Base-by-base conservation (phyloP, 2,797 vertebrate genomes). In the Sebastes hubbsi region DNA sequence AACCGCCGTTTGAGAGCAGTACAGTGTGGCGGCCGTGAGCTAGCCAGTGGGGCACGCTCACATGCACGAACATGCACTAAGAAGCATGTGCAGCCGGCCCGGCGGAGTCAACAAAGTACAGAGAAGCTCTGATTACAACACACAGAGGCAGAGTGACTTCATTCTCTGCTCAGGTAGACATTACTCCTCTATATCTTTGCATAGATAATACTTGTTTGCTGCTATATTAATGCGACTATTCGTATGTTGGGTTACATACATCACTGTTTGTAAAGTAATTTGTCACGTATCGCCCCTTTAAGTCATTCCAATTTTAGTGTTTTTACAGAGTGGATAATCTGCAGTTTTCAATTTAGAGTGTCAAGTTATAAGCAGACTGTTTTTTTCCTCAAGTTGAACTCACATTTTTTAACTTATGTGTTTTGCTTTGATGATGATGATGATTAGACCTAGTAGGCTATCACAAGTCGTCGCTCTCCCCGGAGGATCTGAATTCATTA, bases 401-500 rank as follows among this genome's bases (percentile, higher is more conserved):
- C 3, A 16, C 34, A n/a, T 67, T 79, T 65, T 68, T 24, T 54
- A 80, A 69, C 18, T 72, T 65, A 3, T 30, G 30, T 60, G 54
- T 62, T 24, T 64, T 34, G 20, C 69, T 81, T 74, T 79, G 76
- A 77, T 68, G 75, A 52, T 36, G 61, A 81, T 62, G 63, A 52
- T 29, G 62, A 72, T 83, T 79, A 75, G 81, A 84, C 73, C 80
- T 75, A 70, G 54, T 46, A 52, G 38, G 42, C 42, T 49, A 8
- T 60, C 63, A 65, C 69, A 75, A 56, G 27, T 38, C 60, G 59
- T 18, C 72, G 52, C n/a, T 14, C 25, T 72, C 60, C 25, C 18
- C 6, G 22, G 62, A 55, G 5, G 18, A 42, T 80, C 25, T 78
- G 58, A 63, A 85, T 74, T 83, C 14, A 87, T 82, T 84, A 86